Evolutionary conservation across 1,140 invertebrate genomes (phyloP), one percentile per base, ranked within the genome.

Genomic region (Ceratosolen fusciceps): DNA sequence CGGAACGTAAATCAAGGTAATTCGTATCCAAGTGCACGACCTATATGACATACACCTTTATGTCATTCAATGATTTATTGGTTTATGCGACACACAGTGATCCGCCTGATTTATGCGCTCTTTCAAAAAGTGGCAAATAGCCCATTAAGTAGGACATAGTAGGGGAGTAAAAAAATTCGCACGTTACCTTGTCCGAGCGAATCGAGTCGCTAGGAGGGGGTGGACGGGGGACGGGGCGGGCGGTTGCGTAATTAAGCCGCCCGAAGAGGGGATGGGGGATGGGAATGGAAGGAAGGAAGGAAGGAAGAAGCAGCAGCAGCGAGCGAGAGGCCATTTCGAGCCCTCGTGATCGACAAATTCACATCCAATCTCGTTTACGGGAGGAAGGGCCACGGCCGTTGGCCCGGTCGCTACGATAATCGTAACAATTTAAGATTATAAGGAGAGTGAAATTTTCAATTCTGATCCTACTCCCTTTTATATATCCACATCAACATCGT

Each of bases 341-440:
- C 4, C 34, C 29, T n/a, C 19, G 71, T 39, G 24, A 37, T 73
- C 56, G 54, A 60, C 43, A 67, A 76, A 76, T 77, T 43, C 71
- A 21, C 67, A 78, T 62, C 24, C 37, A 58, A 78, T 78, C 29
- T 78, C 54, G 26, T 47, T 43, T 43, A 43, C 37, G 73, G n/a
- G n/a, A n/a, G n/a, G n/a, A n/a, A 21, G 9, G 56, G 34, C 54
- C 43, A 65, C 3, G 31, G 14, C 19, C 34, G 31, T 65, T 65
- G 3, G 19, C 8, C 24, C 67, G 47, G 65, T 43, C 65, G 56
- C 65, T 76, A 24, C n/a, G 60, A 71, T 81, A 77, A 81, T 73
- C 76, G 58, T 76, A 76, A 80, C 79, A 68, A 80, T 77, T 74
- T 68, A 10, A 26, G 49, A 43, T 43, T n/a, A 74, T 60, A 74